Conservation (phyloP, 2,888 invertebrate genomes). For the Fabriciana adippe region DNA sequence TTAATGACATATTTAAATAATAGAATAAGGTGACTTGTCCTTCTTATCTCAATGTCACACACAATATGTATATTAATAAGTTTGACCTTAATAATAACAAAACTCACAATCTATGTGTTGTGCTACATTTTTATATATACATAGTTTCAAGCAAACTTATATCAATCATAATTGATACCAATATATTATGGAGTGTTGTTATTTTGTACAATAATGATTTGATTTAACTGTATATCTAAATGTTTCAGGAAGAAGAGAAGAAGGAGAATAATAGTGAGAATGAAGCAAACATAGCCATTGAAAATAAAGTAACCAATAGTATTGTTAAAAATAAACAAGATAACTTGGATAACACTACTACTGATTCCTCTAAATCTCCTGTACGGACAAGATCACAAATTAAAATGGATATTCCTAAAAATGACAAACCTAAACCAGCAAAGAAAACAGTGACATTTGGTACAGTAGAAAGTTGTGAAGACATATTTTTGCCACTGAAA, state of each 20-base stretch:
- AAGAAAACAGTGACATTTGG: constrained; percentile 86
- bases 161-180: not conserved
- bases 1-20: constrained; percentile 1
- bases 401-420: constrained; percentile 75
- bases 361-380: constrained; percentile 67
- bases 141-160: not conserved
- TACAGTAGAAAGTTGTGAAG: constrained; percentile 84
- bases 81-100: constrained; percentile 21
- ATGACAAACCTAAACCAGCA: constrained; percentile 74
- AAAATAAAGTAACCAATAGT: constrained; percentile 56
- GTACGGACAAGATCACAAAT: constrained; percentile 77
- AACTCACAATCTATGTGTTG: constrained; percentile 17
- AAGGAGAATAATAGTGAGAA: constrained; percentile 75
- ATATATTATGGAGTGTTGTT: not conserved
- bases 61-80: constrained; percentile 27
- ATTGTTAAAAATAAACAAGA: constrained; percentile 53
- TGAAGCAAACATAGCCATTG: constrained; percentile 58
- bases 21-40: constrained; percentile 27
- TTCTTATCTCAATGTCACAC: constrained; percentile 36
- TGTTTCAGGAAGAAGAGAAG: constrained; percentile 78
- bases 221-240: constrained; percentile 18
- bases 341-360: constrained; percentile 45
- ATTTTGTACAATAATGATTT: not conserved
- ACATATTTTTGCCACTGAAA: constrained; percentile 80
- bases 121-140: constrained; percentile 16